phyloP scores from a whole-genome alignment of 2,113 vertebrate species.

The Macquaria australasica region DNA sequence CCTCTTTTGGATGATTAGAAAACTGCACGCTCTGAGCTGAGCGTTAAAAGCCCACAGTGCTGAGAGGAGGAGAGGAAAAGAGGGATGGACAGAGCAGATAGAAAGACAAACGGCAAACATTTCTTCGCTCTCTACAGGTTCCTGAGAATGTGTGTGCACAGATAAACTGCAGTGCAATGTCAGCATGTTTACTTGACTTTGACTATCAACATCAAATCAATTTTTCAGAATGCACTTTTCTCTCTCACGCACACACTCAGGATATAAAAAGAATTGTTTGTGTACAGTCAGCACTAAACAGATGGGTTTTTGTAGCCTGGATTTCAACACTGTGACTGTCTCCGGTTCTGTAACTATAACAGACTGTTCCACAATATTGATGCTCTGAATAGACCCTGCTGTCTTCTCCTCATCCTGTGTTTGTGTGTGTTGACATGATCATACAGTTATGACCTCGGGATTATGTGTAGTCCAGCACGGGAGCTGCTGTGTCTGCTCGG shows the following conservation, averaged over 20 bases:
- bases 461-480: constrained; percentile 11
- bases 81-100: constrained; percentile 39
- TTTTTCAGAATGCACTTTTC: constrained; percentile 53
- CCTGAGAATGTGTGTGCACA: constrained; percentile 12
- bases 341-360: constrained; percentile 58
- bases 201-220: constrained; percentile 68
- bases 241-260: not conserved
- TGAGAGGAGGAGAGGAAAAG: not conserved
- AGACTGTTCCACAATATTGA: constrained; percentile 47
- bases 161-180: constrained; percentile 55
- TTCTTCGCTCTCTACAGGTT: constrained; percentile 31
- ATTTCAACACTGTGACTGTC: constrained; percentile 61
- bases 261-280: constrained; percentile 73
- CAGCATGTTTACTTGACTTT: constrained; percentile 70
- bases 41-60: not conserved
- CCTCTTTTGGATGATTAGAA: constrained; percentile 78
- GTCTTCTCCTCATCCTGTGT: constrained; percentile 2
- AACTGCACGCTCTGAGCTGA: constrained; percentile 63
- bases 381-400: constrained; percentile 25
- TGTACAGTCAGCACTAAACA: constrained; percentile 74
- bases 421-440: not conserved
- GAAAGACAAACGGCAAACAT: constrained; percentile 25
- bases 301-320: constrained; percentile 63
- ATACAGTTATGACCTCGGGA: constrained; percentile 28
- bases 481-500: not conserved